Percentiles rank a stretch among this genome's conserved stretches.
Conservation (phyloP, 2,113 vertebrate species). For the Mormyrus lacerda region DNA sequence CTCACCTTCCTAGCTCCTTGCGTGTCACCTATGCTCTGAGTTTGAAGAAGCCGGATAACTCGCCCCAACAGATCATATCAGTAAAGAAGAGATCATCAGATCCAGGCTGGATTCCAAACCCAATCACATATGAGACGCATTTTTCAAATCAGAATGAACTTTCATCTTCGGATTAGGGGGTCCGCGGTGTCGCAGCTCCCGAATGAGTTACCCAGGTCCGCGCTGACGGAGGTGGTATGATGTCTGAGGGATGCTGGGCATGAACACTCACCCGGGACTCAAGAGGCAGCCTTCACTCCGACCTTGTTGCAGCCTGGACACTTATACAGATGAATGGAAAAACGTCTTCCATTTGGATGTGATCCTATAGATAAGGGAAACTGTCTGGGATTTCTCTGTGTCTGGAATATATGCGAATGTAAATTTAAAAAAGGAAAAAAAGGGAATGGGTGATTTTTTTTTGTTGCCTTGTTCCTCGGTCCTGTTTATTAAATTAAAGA, state of each 20-base stretch:
- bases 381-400: neutral
- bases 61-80: conserved; percentile 21
- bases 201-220: neutral
- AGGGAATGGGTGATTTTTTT: conserved; percentile 38
- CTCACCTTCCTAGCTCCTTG: neutral
- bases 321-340: neutral
- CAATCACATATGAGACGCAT: conserved; percentile 21
- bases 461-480: conserved; percentile 42
- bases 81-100: conserved; percentile 7
- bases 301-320: neutral
- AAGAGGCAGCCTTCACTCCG: neutral
- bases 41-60: conserved; percentile 25
- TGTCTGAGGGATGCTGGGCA: neutral
- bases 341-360: neutral
- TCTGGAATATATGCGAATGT: conserved; percentile 22
- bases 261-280: neutral
- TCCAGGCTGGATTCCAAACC: conserved; percentile 12
- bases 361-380: neutral
- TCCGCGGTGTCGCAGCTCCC: neutral
- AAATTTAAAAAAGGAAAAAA: conserved; percentile 42
- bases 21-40: conserved; percentile 21
- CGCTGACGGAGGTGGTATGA: neutral
- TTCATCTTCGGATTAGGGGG: conserved; percentile 13
- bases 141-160: conserved; percentile 17
- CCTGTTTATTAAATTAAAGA: conserved; percentile 70